Evolutionary conservation across 2,797 vertebrate species (phyloP).

Genomic region (Pseudopleuronectes americanus): DNA sequence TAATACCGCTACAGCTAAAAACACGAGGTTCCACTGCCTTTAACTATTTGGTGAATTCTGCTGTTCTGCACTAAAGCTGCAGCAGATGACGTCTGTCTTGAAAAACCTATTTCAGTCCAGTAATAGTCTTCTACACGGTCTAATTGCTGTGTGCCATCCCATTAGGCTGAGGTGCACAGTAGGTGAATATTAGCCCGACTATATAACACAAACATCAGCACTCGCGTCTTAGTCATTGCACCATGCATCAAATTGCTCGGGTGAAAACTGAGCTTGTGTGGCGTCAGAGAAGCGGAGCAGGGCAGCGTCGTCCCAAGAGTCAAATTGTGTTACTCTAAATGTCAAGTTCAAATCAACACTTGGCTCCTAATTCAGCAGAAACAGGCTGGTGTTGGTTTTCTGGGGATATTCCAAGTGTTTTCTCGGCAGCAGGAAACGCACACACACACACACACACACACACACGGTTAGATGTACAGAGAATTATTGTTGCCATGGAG

Average conservation of each 20-base stretch:
- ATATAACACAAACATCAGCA: conserved; percentile 6
- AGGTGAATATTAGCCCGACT: neutral
- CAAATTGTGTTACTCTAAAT: conserved; percentile 4
- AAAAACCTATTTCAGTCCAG: conserved; percentile 2
- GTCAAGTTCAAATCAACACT: conserved; percentile 16
- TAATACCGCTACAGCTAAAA: neutral
- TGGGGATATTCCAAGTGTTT: conserved; percentile 2
- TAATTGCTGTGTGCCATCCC: neutral
- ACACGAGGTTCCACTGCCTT: neutral
- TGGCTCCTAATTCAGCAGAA: conserved; percentile 5
- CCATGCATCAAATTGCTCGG: neutral
- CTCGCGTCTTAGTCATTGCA: neutral
- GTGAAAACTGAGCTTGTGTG: conserved; percentile 24
- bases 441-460: neutral
- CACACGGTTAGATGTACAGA: neutral
- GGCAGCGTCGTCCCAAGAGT: neutral
- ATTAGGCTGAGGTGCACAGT: neutral
- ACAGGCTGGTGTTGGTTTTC: conserved; percentile 1
- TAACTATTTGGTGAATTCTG: conserved; percentile 5
- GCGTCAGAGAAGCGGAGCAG: neutral
- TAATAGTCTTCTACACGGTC: neutral
- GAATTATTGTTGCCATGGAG: neutral
- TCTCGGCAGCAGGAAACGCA: neutral
- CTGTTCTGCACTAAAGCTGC: neutral
- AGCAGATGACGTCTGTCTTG: neutral